Base-by-base conservation (phyloP, 1,140 invertebrate species). In the Bombus polaris region DNA sequence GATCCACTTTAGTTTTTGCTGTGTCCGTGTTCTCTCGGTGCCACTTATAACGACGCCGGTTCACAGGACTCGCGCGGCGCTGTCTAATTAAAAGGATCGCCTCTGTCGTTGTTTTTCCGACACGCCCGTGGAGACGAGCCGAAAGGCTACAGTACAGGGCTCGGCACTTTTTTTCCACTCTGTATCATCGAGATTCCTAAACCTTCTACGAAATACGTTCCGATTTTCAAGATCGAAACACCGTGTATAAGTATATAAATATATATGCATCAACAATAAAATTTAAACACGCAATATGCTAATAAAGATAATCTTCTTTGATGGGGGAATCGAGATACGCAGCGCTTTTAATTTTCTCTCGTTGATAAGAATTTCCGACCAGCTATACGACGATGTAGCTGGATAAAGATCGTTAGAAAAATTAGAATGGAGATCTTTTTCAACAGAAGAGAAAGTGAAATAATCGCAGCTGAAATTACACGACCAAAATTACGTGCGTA, bases 41-140 rank as follows among this genome's bases (percentile, higher is more conserved):
- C 59, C 77, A 35, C 62, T 74, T 74, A 68, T 70, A 73, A 82
- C 72, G 84, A 86, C 70, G 53, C 71, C 71, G 65, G 28, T 86
- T 76, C 71, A 39, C 75, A 62, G 78, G 68, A 81, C 28, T 77
- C 57, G 53, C 75, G 75, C 75, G 75, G 75, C 57, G 75, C 37
- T 77, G 57, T 85, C 75, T 80, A 85, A 86, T 86, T 86, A 82
- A 81, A 76, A 81, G 77, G 25, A 77, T 62, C 53, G 57, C 28
- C 15, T 22, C 75, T n/a, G 53, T 62, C 75, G n/a, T 37, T 3
- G 47, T 77, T 77, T 62, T 75, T 53, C 42, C 39, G 71, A 8
- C 6, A 9, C 25, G 12, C 12, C 28, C 28, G 42, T 47, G 71
- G 71, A 73, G 47, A 71, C 70, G 12, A 28, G 28, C 70, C 28